These are phyloP conservation scores for Hypotaenidia philippensis DNA, from an alignment of 2,797 vertebrate species.

Conservation along the genomic window DNA sequence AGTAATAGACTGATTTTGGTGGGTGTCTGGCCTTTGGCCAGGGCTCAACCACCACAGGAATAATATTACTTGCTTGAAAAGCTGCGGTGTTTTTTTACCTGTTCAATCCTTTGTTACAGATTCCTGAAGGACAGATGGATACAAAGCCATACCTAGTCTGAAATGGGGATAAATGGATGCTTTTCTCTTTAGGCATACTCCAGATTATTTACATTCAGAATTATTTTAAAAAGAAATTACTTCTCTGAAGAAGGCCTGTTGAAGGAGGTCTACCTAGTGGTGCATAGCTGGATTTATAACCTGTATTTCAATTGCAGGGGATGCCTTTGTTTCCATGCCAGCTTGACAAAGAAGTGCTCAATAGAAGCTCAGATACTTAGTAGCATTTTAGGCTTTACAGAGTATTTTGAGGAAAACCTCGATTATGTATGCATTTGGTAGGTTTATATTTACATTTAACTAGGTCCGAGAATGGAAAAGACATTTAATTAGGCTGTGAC, in stretches of 20 bases:
- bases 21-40: too few relatives aligned
- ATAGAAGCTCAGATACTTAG: neutral
- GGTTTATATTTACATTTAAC: neutral
- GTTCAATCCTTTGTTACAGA: neutral
- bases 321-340: neutral
- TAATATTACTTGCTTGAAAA: neutral
- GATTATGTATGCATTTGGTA: neutral
- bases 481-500: neutral
- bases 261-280: neutral
- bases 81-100: neutral
- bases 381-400: neutral
- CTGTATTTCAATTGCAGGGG: neutral
- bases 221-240: neutral
- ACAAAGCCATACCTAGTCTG: neutral
- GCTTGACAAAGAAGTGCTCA: neutral
- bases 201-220: neutral
- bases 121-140: neutral
- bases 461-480: neutral
- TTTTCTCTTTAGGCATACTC: neutral
- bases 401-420: neutral
- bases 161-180: neutral
- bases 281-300: fast-evolving
- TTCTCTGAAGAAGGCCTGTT: neutral
- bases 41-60: neutral
- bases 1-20: too few relatives aligned